Evolutionary conservation across 2,113 vertebrate species (phyloP), one percentile per base, ranked within the genome.

Genomic region (Galbula dea): DNA sequence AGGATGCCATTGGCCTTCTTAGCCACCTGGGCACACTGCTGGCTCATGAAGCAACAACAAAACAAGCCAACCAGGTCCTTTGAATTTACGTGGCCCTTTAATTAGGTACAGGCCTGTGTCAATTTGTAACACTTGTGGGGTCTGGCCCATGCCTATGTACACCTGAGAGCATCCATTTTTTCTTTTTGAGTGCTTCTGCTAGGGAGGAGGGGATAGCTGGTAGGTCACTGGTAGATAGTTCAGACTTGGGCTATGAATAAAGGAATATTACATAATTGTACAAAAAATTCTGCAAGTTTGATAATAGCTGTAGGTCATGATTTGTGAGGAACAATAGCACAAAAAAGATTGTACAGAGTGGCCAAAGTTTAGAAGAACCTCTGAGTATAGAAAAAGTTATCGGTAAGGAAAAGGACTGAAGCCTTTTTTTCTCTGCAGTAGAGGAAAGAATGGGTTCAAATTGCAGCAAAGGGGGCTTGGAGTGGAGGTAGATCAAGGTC

Each of bases 241-340:
- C 9, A 52, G 65, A 22, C 1, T 2, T 36, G 15, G 6, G 8
- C 5, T 85, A 37, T 32, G 26, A 29, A 7, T 11, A 11, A 63
- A 51, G 8, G 6, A 49, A 81, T 72, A 24, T 4, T 3, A 68
- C 12, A 11, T 24, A 48, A 13, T 5, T 16, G 8, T 45, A 43
- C 4, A 32, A 66, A n/a, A 66, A 29, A 57, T 24, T n/a, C 8
- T 78, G 11, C 11, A 32, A 61, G 32, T 21, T 75, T 61, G 13
- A 16, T 27, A 6, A 13, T 1, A 17, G 11, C 6, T 49, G 9
- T 17, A 26, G 27, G 22, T 7, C 0, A 1, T 14, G 11, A 55
- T 36, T 68, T 75, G 15, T 29, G 52, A 87, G 16, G 23, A 34
- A 39, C 79, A 10, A 7, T 37, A 17, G 4, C 4, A 49, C 6